Conservation (phyloP, 2,113 vertebrate species). For the Corythaeola cristata region DNA sequence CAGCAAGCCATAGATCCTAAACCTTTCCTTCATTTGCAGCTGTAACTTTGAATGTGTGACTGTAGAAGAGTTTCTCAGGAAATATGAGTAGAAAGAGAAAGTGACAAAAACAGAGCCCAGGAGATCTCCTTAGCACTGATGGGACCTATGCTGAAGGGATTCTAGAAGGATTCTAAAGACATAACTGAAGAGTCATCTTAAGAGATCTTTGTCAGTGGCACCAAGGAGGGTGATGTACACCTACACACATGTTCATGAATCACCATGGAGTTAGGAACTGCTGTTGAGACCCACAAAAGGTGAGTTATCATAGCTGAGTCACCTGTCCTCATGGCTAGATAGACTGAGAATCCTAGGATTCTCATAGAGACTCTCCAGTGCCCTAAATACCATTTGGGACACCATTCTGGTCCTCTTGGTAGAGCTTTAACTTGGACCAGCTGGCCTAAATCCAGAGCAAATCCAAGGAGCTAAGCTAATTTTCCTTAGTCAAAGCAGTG, state of each 20-base stretch:
- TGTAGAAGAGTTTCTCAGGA: neutral
- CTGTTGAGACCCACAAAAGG: neutral
- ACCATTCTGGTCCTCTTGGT: neutral
- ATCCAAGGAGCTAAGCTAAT: neutral
- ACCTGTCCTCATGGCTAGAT: neutral
- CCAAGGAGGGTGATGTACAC: neutral
- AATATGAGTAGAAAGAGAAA: neutral
- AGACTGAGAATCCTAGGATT: neutral
- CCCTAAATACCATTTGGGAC: neutral
- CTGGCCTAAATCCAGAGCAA: neutral
- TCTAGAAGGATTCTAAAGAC: neutral
- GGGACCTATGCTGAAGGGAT: neutral
- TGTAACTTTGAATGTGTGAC: neutral
- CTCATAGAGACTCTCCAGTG: neutral
- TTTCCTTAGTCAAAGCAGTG: neutral
- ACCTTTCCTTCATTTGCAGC: neutral
- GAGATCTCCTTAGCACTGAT: neutral
- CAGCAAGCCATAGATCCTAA: neutral
- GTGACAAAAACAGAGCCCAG: neutral
- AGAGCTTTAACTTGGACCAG: neutral
- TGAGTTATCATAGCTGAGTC: neutral
- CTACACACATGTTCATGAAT: neutral
- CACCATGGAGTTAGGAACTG: neutral
- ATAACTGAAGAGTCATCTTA: neutral
- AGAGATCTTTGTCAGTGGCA: neutral